Conservation (phyloP, 2,113 vertebrate species). For the Thalassarche chlororhynchos region DNA sequence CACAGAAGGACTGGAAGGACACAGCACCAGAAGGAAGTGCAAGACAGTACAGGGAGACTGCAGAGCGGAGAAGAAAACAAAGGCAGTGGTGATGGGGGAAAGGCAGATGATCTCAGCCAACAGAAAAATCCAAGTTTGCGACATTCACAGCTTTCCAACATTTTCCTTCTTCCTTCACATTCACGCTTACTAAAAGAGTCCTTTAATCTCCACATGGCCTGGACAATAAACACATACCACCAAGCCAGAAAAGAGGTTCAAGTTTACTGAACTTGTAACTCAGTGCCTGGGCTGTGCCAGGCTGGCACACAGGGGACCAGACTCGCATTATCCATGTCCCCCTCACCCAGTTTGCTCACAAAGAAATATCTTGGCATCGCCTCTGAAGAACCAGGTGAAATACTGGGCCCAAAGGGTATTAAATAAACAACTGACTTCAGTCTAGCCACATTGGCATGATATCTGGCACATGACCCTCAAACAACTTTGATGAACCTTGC, state of each 20-base stretch:
- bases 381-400: background rate
- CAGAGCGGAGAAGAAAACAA: background rate
- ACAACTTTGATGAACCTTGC: background rate
- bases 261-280: background rate
- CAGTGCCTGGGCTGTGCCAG: background rate
- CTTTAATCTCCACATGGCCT: background rate
- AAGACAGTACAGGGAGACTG: background rate
- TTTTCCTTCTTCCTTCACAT: background rate
- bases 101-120: background rate
- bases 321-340: background rate
- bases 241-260: too few species aligned
- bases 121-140: background rate
- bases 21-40: background rate
- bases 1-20: background rate
- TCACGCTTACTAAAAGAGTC: background rate
- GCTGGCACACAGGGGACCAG: rapidly evolving
- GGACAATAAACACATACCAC: background rate
- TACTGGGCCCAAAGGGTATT: background rate
- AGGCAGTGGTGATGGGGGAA: background rate
- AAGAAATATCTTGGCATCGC: background rate
- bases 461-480: rapidly evolving
- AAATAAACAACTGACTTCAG: background rate
- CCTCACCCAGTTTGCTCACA: background rate
- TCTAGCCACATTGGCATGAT: background rate
- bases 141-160: background rate